A percentile compares a stretch with the other conserved stretches of the same genome.
These are phyloP conservation scores for Apomyelois bistriatella DNA, from an alignment of 2,888 invertebrate species.

Conservation along the genomic window DNA sequence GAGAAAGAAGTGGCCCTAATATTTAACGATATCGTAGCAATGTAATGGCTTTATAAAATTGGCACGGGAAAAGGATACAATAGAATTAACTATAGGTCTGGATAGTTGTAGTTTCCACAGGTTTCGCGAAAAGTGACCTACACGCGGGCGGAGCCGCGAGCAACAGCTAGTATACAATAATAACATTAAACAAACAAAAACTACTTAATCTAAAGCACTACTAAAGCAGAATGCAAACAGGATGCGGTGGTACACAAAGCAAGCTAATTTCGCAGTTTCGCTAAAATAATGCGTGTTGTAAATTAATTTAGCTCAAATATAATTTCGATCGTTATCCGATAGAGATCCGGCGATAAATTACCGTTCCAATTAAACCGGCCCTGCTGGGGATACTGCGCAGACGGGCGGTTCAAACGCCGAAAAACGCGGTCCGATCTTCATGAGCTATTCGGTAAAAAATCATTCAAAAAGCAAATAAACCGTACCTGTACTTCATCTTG, in stretches of 20 bases:
- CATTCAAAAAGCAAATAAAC: no score
- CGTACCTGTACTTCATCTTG: no score
- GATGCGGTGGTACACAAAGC: neutral
- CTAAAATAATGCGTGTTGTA: constrained; percentile 34
- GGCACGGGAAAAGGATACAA: no score
- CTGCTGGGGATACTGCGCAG: constrained; percentile 26
- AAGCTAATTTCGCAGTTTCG: constrained; percentile 8
- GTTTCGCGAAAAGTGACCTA: no score
- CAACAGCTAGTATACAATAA: no score
- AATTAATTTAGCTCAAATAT: constrained; percentile 56
- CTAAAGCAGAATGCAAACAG: neutral
- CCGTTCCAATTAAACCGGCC: constrained; percentile 53
- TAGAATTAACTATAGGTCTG: no score
- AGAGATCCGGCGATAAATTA: constrained; percentile 58
- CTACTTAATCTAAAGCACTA: neutral
- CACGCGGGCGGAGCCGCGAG: no score
- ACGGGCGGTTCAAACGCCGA: constrained; percentile 17
- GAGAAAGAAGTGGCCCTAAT: no score
- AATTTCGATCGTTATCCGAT: constrained; percentile 58
- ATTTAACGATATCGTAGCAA: no score
- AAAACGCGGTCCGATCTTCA: neutral
- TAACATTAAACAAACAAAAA: neutral
- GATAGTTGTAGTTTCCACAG: no score
- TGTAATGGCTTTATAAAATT: no score
- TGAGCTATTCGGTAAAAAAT: no score